Evolutionary conservation across 2,797 vertebrate genomes (phyloP).

Genomic region (Lutjanus campechanus): DNA sequence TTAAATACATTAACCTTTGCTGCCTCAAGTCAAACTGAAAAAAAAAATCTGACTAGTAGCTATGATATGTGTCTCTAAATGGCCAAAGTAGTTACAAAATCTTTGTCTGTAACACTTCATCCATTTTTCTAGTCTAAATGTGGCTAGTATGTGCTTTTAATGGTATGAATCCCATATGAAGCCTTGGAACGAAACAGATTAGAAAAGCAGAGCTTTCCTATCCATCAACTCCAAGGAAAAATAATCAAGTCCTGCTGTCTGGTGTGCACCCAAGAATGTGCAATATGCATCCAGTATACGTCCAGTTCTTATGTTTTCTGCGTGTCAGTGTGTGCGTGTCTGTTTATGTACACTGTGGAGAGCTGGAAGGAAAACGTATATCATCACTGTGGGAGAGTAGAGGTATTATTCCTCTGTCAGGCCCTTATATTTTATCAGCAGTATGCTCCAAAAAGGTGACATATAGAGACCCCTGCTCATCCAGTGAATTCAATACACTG

Average conservation of each 20-base stretch:
- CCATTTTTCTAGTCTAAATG: not conserved
- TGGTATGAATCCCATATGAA: not conserved
- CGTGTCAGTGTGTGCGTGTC: conserved; percentile 20
- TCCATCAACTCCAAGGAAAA: conserved; percentile 31
- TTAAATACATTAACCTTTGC: not conserved
- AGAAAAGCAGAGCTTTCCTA: not conserved
- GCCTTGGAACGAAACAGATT: not conserved
- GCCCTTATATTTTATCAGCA: conserved; percentile 22
- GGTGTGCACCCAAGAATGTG: conserved; percentile 49
- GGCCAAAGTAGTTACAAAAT: not conserved
- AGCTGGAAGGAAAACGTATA: conserved; percentile 9
- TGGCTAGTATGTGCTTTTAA: not conserved
- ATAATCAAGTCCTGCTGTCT: conserved; percentile 38
- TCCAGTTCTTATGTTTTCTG: conserved; percentile 28
- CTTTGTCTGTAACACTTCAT: not conserved
- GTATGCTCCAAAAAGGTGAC: conserved; percentile 17
- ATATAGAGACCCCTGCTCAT: not conserved
- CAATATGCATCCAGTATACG: conserved; percentile 29
- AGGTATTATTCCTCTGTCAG: conserved; percentile 16
- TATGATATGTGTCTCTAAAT: conserved; percentile 8
- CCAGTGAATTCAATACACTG: conserved; percentile 15
- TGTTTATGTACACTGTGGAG: conserved; percentile 33
- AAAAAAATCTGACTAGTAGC: not conserved
- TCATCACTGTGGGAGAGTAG: conserved; percentile 22
- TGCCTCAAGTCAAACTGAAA: not conserved